Evolutionary conservation across 2,113 vertebrate genomes (phyloP), one percentile per base, ranked within the genome.

Genomic region (Corythornis vintsioides): DNA sequence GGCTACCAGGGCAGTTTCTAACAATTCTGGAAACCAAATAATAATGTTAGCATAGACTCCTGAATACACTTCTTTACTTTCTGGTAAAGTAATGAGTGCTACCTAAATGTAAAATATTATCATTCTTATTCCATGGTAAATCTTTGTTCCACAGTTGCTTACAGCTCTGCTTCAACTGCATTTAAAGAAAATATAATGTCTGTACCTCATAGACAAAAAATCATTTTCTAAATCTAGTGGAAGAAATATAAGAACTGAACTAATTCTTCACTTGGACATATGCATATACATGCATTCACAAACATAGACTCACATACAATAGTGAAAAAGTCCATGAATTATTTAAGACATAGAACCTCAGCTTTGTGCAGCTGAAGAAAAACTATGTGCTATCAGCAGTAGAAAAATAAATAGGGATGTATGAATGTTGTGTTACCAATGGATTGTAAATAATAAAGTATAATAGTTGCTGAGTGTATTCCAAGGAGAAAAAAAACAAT

Each of bases 371-470:
- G 31, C 31, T 61, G 63, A 38, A 29, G 8, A 76, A 66, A 59
- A 47, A 28, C 20, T 82, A 88, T 29, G 31, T 52, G 45, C 10
- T 66, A 48, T 11, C 7, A 71, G 8, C 31, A 67, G 3, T 64
- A 75, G 89, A 73, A 50, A 90, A 95, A 91, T 7, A 35, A 91
- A 63, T 48, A 80, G 7, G 86, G 79, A 79, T 93, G 33, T 29
- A 85, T 69, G 33, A 75, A 95, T 87, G 20, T 88, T 89, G 53
- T 78, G 26, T 69, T 87, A 66, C 7, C 45, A 42, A 31, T 28
- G 86, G 57, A 83, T 42, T 91, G 66, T 69, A 95, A 94, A 94
- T 90, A 93, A 83, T 28, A 55, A 94, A 81, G 33, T 63, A 43
- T 38, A 72, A 67, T 21, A 50, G n/a, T 86, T 93, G 25, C 50